phyloP scores from a whole-genome alignment of 2,797 vertebrate species.

The Arnoldichthys spilopterus region DNA sequence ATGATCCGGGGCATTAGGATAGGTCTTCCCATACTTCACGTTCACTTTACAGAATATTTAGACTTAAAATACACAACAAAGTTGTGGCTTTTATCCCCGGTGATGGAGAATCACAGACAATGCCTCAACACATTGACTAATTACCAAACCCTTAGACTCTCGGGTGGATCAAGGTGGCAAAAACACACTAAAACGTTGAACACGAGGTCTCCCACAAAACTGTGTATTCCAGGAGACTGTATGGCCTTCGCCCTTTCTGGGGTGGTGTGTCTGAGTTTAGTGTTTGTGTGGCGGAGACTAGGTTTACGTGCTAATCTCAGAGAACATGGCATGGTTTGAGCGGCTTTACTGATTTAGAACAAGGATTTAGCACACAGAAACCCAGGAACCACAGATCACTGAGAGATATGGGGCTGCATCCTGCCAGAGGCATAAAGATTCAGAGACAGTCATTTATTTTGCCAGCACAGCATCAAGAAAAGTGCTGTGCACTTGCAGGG shows the following conservation, averaged over 20 bases:
- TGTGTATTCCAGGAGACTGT: slow-evolving; percentile 1
- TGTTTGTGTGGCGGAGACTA: slow-evolving; percentile 25
- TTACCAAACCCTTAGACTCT: background rate
- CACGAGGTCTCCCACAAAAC: background rate
- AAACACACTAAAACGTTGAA: background rate
- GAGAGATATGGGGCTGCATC: slow-evolving; percentile 21
- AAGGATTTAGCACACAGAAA: slow-evolving; percentile 58
- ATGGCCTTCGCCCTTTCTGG: slow-evolving; percentile 10
- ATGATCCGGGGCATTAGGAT: background rate
- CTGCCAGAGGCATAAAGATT: slow-evolving; percentile 29
- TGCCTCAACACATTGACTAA: background rate
- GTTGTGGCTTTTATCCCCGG: too few relatives aligned
- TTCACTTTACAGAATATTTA: background rate
- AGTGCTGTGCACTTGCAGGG: background rate
- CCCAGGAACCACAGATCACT: slow-evolving; percentile 25
- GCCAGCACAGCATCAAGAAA: slow-evolving; percentile 5
- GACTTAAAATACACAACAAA: too few relatives aligned
- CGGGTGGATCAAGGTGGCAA: background rate
- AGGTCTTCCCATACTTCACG: background rate
- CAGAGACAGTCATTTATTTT: background rate
- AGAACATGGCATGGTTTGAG: slow-evolving; percentile 60
- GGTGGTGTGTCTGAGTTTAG: slow-evolving; percentile 23
- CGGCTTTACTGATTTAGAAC: slow-evolving; percentile 68
- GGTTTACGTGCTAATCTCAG: slow-evolving; percentile 47
- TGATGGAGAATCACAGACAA: too few relatives aligned